Base-by-base conservation (phyloP, 2,888 invertebrate genomes). In the Ornithoptera priamus region DNA sequence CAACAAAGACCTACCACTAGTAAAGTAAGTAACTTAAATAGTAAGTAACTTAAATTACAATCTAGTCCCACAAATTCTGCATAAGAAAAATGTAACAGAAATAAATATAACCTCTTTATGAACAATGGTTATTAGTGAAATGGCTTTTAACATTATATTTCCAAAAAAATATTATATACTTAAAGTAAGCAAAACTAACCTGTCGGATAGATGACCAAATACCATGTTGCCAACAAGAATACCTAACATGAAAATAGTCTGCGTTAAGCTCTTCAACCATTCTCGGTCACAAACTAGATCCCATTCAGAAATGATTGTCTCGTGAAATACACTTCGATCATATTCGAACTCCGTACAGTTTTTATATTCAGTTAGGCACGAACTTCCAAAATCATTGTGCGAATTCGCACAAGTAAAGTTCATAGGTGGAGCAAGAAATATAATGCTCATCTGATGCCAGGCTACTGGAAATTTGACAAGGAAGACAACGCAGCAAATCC, bases 401-500 rank as follows among this genome's bases (percentile, higher is more conserved):
- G 80, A 76, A 53, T 83, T 79, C 1, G 76, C 74, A 78, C 95
- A 95, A 24, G 90, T 92, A 77, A 93, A 94, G 22, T 93, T 87
- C 67, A 94, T 93, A 0, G 95, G 94, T 0, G 96, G 96, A 8
- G 96, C 95, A 72, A 96, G 93, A 80, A 97, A 96, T 71, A 96
- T 95, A 72, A 96, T 96, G 73, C 95, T 95, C 82, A 96, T 93
- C 78, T 96, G 96, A 81, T 96, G 96, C 96, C 96, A 97, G 0
- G 96, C 96, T 0, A 96, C 95, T 0, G 96, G 96, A 79, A 96
- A 95, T 85, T 96, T 96, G 67, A 95, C 94, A 15, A 96, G 88
- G 73, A 96, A 95, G 57, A 96, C 94, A 0, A 95, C 93, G 63
- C 94, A 86, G 75, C 95, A 95, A 65, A 96, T 93, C 90, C 94